These are phyloP conservation scores for Macaca fascicularis DNA, from an alignment of 2,113 vertebrate species.

Conservation along the genomic window T2T-MFA8v1.1 NC_088389.1:42702501-42703000, in stretches of 20 bases:
- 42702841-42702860: not conserved
- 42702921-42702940: not conserved
- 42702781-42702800: not conserved
- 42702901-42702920: not conserved
- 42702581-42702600: not conserved
- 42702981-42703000: not conserved
- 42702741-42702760: not conserved
- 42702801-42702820: not conserved
- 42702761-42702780: not conserved
- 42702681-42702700: not conserved
- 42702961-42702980: not conserved
- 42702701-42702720: not conserved
- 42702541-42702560: not conserved
- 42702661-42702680: not conserved
- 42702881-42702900: not conserved
- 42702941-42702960: not conserved
- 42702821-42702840: not conserved
- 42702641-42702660: not conserved
- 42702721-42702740: not conserved
- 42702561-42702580: not conserved
- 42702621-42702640: not conserved
- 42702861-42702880: not conserved
- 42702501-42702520: not conserved
- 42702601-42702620: not conserved
- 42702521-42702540: not conserved